Conservation (phyloP, 2,797 vertebrate genomes). For the Triplophysa yarkandensis region DNA sequence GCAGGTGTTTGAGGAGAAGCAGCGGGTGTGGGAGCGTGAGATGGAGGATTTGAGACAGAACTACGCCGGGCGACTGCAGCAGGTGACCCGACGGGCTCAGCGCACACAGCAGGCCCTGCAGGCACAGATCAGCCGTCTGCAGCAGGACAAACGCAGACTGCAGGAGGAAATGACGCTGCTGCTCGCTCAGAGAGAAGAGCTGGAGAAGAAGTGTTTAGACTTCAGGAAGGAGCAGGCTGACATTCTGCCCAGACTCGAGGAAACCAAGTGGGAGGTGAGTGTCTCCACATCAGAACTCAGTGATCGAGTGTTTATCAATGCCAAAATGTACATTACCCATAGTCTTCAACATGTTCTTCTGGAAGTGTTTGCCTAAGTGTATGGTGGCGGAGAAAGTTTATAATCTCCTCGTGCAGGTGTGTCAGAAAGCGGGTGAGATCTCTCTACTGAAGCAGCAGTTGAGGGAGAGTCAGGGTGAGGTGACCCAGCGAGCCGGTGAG, state of each 20-base stretch:
- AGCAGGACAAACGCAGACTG: constrained; percentile 96
- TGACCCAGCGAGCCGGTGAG: constrained; percentile 94
- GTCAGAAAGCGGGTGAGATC: constrained; percentile 97
- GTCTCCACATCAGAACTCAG: background rate
- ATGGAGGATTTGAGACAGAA: constrained; percentile 97
- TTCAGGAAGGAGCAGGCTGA: constrained; percentile 98
- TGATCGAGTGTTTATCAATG: too few relatives aligned
- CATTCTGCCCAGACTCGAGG: constrained; percentile 95
- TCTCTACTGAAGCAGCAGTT: constrained; percentile 97
- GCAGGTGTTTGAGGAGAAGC: constrained; percentile 98
- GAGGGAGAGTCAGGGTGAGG: constrained; percentile 93
- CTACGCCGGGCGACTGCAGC: constrained; percentile 93
- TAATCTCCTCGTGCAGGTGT: constrained; percentile 81
- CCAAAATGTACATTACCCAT: too few relatives aligned
- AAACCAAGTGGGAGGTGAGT: constrained; percentile 99
- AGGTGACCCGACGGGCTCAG: constrained; percentile 94
- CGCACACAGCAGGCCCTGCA: constrained; percentile 94
- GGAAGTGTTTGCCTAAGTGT: too few relatives aligned
- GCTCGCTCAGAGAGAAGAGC: constrained; percentile 90
- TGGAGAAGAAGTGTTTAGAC: constrained; percentile 95
- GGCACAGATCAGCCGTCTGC: constrained; percentile 91
- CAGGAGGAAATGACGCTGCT: constrained; percentile 94
- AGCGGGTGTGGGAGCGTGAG: constrained; percentile 96
- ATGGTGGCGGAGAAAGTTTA: too few relatives aligned
- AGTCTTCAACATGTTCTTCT: background rate